These are phyloP conservation scores for Corydoras maculifer DNA, from an alignment of 2,113 vertebrate species.

Conservation along the genomic window DNA sequence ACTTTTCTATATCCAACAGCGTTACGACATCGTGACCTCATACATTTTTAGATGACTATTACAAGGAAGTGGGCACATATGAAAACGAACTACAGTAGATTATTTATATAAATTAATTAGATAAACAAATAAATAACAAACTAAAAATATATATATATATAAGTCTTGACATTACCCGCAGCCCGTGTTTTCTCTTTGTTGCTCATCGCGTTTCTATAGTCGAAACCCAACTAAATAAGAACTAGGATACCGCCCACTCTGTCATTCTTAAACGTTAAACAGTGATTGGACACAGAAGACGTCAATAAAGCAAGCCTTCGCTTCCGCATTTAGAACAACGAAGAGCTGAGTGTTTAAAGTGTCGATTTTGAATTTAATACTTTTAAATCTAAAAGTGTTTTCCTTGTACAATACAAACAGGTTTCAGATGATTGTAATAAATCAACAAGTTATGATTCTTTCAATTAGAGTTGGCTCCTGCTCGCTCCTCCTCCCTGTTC, in stretches of 20 bases:
- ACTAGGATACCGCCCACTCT: neutral
- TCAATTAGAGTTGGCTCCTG: too few relatives aligned
- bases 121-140: neutral
- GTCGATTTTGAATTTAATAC: neutral
- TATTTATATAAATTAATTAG: neutral
- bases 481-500: too few relatives aligned
- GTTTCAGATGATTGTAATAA: too few relatives aligned
- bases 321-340: slow-evolving; percentile 1
- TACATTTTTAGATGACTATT: too few relatives aligned
- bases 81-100: too few relatives aligned
- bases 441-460: too few relatives aligned
- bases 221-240: neutral
- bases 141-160: neutral
- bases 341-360: neutral
- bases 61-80: too few relatives aligned
- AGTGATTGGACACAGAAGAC: neutral
- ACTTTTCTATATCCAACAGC: too few relatives aligned
- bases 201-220: neutral
- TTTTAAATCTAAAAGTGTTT: too few relatives aligned
- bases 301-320: neutral
- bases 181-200: neutral
- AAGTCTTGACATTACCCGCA: neutral
- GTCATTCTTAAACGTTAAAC: neutral
- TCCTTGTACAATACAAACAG: too few relatives aligned
- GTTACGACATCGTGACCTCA: too few relatives aligned